Conservation (phyloP, 2,888 invertebrate species). For the Polyommatus iphigenia region DNA sequence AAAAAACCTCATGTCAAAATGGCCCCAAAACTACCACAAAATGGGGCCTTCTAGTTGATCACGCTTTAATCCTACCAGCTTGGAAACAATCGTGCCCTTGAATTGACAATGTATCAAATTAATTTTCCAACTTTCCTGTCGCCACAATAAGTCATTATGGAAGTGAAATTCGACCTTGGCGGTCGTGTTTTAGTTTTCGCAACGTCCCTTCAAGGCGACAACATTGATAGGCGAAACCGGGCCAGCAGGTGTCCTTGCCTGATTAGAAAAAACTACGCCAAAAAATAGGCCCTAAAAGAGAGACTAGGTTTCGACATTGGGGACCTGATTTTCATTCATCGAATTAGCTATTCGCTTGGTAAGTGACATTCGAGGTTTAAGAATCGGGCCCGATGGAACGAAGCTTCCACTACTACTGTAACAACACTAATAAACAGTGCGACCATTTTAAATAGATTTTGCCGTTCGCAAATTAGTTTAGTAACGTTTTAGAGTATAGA, state of each 20-base stretch:
- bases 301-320: not conserved
- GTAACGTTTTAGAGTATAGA: no score
- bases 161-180: constrained; percentile 70
- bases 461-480: no score
- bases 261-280: constrained; percentile 34
- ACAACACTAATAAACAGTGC: no score
- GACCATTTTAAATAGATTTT: no score
- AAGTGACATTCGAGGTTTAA: no score
- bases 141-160: constrained; percentile 37
- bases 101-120: constrained; percentile 23
- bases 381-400: no score
- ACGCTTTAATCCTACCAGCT: not conserved
- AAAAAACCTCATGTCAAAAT: not conserved
- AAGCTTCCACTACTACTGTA: no score
- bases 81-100: not conserved
- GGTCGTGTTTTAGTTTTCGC: constrained; percentile 64
- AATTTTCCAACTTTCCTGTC: constrained; percentile 33
- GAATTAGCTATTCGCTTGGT: no score
- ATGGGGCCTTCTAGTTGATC: not conserved
- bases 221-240: constrained; percentile 48
- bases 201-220: constrained; percentile 64
- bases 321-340: not conserved
- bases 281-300: constrained; percentile 34
- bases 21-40: not conserved
- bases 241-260: constrained; percentile 44